Conservation (phyloP, 2,797 vertebrate species). For the Typhlichthys subterraneus region DNA sequence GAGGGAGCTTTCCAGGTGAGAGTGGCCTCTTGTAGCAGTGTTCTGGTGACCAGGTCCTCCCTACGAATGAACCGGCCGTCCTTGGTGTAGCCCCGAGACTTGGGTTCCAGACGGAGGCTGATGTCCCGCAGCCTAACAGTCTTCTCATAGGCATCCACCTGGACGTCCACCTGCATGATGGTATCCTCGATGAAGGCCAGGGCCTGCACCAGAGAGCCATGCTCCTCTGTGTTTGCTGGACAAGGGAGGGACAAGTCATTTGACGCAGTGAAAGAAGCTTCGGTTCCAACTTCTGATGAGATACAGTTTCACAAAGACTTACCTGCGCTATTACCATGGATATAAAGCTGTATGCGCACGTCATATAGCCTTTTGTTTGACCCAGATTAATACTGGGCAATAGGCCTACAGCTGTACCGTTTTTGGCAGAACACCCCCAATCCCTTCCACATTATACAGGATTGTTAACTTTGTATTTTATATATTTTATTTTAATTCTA, state of each 20-base stretch:
- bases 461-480: too few species aligned
- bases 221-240: constrained; percentile 84
- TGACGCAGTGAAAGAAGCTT: too few species aligned
- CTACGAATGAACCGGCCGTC: constrained; percentile 80
- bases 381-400: too few species aligned
- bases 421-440: too few species aligned
- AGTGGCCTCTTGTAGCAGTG: constrained; percentile 80
- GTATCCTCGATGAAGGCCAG: constrained; percentile 85
- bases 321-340: too few species aligned
- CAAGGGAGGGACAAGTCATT: constrained; percentile 6
- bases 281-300: too few species aligned
- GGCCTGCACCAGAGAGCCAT: constrained; percentile 77
- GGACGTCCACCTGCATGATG: constrained; percentile 84
- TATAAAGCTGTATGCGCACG: too few species aligned
- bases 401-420: too few species aligned
- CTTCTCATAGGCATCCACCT: constrained; percentile 82
- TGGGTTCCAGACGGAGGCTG: constrained; percentile 81
- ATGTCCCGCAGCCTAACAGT: constrained; percentile 82
- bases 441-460: too few species aligned
- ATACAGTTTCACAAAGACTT: too few species aligned
- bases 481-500: too few species aligned
- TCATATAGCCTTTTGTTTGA: too few species aligned
- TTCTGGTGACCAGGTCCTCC: constrained; percentile 80
- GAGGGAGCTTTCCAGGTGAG: constrained; percentile 85
- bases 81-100: constrained; percentile 80